Conservation (phyloP, 2,888 invertebrate species). For the Merodon equestris region DNA sequence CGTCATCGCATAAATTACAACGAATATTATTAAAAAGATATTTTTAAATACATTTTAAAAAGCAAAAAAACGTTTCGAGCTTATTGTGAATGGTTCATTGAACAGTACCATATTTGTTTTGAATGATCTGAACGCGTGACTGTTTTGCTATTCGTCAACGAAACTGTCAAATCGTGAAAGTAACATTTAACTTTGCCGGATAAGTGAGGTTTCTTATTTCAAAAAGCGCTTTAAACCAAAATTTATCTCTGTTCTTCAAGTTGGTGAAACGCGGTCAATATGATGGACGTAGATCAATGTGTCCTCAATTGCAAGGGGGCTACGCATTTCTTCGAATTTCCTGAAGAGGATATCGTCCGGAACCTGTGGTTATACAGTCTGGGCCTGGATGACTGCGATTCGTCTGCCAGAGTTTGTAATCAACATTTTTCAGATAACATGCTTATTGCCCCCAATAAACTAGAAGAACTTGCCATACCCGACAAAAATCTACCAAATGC, state of each 20-base stretch:
- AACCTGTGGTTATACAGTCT: conserved; percentile 15
- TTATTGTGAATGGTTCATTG: too few relatives aligned
- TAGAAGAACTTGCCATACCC: conserved; percentile 16
- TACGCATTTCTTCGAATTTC: conserved; percentile 7
- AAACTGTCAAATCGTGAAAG: not conserved
- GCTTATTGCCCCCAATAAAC: not conserved
- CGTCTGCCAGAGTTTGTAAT: conserved; percentile 12
- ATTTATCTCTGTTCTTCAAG: not conserved
- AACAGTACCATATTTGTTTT: too few relatives aligned
- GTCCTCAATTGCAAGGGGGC: not conserved
- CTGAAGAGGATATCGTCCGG: not conserved
- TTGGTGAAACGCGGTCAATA: not conserved
- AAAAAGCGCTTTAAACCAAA: not conserved
- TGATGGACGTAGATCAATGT: not conserved
- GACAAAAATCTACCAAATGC: conserved; percentile 24
- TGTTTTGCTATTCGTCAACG: not conserved
- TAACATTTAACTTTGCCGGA: too few relatives aligned
- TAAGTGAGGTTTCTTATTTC: too few relatives aligned
- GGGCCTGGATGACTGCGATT: not conserved
- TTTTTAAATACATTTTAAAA: too few relatives aligned
- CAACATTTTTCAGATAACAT: conserved; percentile 36
- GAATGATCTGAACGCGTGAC: too few relatives aligned
- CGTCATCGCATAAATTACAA: too few relatives aligned
- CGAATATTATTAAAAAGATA: too few relatives aligned
- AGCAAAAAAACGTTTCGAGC: too few relatives aligned